These are phyloP conservation scores for Synchiropus splendidus DNA, from an alignment of 2,113 vertebrate species.

Conservation along the genomic window DNA sequence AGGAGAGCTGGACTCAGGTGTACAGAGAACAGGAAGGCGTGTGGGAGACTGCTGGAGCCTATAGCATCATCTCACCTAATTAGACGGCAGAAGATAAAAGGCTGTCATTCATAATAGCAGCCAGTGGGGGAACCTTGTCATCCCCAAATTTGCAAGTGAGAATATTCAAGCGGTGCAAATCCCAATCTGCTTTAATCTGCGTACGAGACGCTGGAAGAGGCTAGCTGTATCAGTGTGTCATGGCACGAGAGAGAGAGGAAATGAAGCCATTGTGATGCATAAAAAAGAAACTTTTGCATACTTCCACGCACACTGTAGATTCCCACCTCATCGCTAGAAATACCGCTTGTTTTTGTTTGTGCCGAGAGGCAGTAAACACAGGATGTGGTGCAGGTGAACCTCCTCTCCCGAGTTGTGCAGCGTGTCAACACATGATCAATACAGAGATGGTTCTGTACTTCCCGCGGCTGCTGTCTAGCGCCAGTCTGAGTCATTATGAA, in stretches of 20 bases:
- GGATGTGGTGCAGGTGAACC: slow-evolving; percentile 46
- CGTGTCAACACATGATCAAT: slow-evolving; percentile 62
- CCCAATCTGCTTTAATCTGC: slow-evolving; percentile 55
- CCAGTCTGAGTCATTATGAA: no score
- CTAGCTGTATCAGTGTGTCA: slow-evolving; percentile 26
- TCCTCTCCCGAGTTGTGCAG: slow-evolving; percentile 38
- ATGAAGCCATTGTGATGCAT: slow-evolving; percentile 30
- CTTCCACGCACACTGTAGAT: slow-evolving; percentile 9
- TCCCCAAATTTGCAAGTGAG: slow-evolving; percentile 55
- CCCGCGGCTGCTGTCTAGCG: no score
- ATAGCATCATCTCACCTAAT: slow-evolving; percentile 53
- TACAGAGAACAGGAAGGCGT: slow-evolving; percentile 20
- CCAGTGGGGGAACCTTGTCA: slow-evolving; percentile 53
- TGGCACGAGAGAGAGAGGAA: slow-evolving; percentile 12
- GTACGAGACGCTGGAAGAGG: slow-evolving; percentile 30
- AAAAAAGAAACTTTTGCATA: slow-evolving; percentile 22
- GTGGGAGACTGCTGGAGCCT: slow-evolving; percentile 21
- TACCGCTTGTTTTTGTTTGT: slow-evolving; percentile 12
- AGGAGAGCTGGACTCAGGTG: slow-evolving; percentile 31
- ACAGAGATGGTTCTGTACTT: slow-evolving; percentile 10
- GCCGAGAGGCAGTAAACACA: slow-evolving; percentile 54
- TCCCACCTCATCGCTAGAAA: slow-evolving; percentile 1
- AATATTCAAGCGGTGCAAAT: slow-evolving; percentile 46
- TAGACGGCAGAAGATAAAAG: slow-evolving; percentile 64
- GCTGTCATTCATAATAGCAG: slow-evolving; percentile 66